Evolutionary conservation across 2,113 vertebrate genomes (phyloP), one percentile per base, ranked within the genome.

Genomic region (Hiodon alosoides): DNA sequence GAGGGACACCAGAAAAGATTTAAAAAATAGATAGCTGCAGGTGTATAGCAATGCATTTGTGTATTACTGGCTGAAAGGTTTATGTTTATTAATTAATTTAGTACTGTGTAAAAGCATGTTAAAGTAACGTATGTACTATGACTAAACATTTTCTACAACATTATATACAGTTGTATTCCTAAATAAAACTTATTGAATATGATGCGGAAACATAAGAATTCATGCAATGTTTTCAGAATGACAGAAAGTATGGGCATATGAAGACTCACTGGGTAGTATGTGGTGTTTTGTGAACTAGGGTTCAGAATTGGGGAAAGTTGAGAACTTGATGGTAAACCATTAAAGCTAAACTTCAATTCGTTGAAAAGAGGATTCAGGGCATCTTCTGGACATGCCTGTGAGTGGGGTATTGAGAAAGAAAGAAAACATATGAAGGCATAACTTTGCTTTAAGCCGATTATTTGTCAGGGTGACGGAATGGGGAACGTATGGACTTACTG

Each of bases 361-460:
- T 89, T 92, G 14, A 3, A 7, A 66, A 92, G 70, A 7, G 64
- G 59, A 76, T 84, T 89, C 13, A 90, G 76, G 71, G 81, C 75
- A 81, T 92, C 90, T 7, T 91, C 88, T 17, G 89, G 82, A 69
- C 90, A 92, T 5, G 84, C 52, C 90, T 91, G 73, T 10, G 59
- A 31, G 31, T 31, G 31, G 1, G 31, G 31, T 31, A 31, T 31
- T 31, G 31, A 31, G 31, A 31, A 31, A 31, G 31, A 31, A 31
- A 55, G 46, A 68, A 4, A 53, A 17, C 5, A 55, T 10, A 48
- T 3, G 7, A 0, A 55, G 16, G 4, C 31, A 53, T 46, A 16
- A 67, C 48, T 7, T 31, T 13, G 60, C 57, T 7, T 52, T 54
- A 3, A 62, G 0, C 46, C 11, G 52, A 11, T 31, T 31, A 31